Conservation (phyloP, 1,140 invertebrate species). For the Scaptodrosophila lebanonensis region DNA sequence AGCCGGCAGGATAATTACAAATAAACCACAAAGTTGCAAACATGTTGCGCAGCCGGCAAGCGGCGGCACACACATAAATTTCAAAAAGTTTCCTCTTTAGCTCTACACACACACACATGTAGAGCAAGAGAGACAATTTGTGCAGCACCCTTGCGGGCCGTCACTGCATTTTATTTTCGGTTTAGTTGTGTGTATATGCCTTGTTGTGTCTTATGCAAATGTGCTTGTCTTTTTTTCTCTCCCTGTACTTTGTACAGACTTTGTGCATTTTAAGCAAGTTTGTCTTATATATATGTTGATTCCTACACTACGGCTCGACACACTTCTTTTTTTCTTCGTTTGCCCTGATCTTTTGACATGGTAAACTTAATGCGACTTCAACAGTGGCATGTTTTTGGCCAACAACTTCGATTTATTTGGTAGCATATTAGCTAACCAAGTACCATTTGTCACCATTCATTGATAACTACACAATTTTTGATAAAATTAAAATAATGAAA, state of each 20-base stretch:
- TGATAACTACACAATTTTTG: too few relatives aligned
- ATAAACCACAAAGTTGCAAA: conserved; percentile 73
- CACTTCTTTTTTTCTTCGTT: conserved; percentile 16
- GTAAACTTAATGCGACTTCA: conserved; percentile 64
- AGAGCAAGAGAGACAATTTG: too few relatives aligned
- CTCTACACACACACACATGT: neutral
- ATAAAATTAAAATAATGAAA: too few relatives aligned
- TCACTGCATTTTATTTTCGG: conserved; percentile 47
- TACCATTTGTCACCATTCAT: too few relatives aligned
- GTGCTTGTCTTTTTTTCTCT: conserved; percentile 28
- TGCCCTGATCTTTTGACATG: conserved; percentile 69
- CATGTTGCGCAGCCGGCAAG: conserved; percentile 54
- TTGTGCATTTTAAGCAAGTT: conserved; percentile 21
- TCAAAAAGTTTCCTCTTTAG: neutral
- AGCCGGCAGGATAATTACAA: conserved; percentile 64
- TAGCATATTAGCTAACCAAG: neutral
- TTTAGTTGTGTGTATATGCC: too few relatives aligned
- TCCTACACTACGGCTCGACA: conserved; percentile 27
- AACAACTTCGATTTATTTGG: neutral
- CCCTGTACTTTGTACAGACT: conserved; percentile 53
- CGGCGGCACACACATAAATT: conserved; percentile 38
- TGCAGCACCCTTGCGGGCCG: conserved; percentile 28
- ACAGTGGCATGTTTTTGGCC: conserved; percentile 9
- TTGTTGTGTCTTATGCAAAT: conserved; percentile 68
- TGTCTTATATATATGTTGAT: conserved; percentile 47